Evolutionary conservation across 2,113 vertebrate genomes (phyloP), one percentile per base, ranked within the genome.

Genomic region (Tauraco erythrolophus): DNA sequence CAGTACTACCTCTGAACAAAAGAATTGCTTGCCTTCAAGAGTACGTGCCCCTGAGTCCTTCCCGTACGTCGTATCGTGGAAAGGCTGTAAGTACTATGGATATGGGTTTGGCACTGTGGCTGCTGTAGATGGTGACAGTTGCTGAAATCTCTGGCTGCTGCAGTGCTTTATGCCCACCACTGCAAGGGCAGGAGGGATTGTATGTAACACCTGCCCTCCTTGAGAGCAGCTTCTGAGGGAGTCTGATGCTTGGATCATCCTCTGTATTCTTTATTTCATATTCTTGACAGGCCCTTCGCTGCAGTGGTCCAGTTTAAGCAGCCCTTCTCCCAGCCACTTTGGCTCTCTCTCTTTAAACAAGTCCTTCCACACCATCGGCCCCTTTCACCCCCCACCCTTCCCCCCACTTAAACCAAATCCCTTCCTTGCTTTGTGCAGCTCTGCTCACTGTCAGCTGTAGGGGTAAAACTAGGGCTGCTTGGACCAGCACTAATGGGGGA

Each of bases 41-140:
- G n/a, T 96, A 7, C 93, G 96, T 74, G 45, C 68, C 19, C 94
- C 96, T 0, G 11, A 37, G 68, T 92, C 62, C 31, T 72, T 82
- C 41, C 95, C 92, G 0, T 92, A 70, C 1, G 0, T 16, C 0
- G 0, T 13, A 6, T 21, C 78, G 0, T 65, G 61, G 75, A 83
- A 72, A 21, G 60, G 10, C 33, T 88, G 96, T 96, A 30, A 97
- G 96, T 96, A 80, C 41, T 14, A 5, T 7, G 31, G 14, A 1
- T 33, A 60, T 51, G 76, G 57, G 6, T 28, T 23, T 31, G 76
- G 23, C 48, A 19, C 62, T 33, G 65, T 9, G 35, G 53, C 16
- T 4, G 18, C 64, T 66, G 27, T 3, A 10, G 56, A 12, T 64
- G 33, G 33, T 48, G 4, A 3, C 45, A 31, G 62, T 16, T 56